phyloP scores from a whole-genome alignment of 2,888 invertebrate genomes.

The Netelia virgata region DNA sequence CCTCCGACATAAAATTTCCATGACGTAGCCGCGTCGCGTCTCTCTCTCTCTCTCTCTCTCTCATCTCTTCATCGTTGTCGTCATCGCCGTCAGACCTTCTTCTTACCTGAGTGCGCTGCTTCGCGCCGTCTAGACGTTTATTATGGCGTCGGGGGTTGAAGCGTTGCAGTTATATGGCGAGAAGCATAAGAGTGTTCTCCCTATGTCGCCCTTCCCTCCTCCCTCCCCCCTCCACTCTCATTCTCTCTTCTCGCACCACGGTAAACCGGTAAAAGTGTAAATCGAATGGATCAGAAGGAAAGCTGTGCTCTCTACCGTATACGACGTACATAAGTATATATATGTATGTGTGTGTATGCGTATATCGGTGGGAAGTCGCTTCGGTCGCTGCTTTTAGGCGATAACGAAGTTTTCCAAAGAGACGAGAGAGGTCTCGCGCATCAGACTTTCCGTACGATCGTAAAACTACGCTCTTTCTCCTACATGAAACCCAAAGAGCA shows the following conservation, averaged over 20 bases:
- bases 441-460: conserved; percentile 39
- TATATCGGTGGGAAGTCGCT: conserved; percentile 12
- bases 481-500: background rate
- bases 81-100: conserved; percentile 27
- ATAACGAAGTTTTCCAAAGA: conserved; percentile 54
- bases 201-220: background rate
- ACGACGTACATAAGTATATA: background rate
- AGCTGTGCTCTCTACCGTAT: conserved; percentile 8
- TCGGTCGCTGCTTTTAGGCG: conserved; percentile 55
- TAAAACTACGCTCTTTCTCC: conserved; percentile 35
- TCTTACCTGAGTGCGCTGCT: conserved; percentile 47
- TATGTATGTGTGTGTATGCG: background rate
- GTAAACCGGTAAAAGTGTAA: conserved; percentile 62
- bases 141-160: conserved; percentile 41
- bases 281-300: conserved; percentile 57
- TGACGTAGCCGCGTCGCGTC: conserved; percentile 22
- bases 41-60: conserved; percentile 15
- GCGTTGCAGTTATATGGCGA: conserved; percentile 36
- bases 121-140: conserved; percentile 56
- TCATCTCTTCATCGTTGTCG: conserved; percentile 9
- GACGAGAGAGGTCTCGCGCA: conserved; percentile 8
- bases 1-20: background rate
- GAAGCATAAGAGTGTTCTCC: conserved; percentile 9
- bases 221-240: background rate
- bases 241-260: background rate